These are phyloP conservation scores for Apis cerana DNA, from an alignment of 1,140 invertebrate genomes.

Conservation along the genomic window DNA sequence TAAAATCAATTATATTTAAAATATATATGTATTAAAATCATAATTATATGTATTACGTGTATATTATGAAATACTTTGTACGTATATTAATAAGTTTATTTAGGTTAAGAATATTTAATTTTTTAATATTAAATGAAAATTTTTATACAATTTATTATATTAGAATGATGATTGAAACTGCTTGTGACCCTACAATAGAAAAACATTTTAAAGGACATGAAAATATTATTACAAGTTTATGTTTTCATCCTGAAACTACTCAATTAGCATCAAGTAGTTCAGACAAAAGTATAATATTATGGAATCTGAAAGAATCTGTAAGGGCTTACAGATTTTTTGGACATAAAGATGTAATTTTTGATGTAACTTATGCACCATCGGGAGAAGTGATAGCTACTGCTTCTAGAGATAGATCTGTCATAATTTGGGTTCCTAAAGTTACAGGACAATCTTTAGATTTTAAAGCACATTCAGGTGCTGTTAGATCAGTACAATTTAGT, in stretches of 20 bases:
- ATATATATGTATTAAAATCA: background rate
- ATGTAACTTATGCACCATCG: conserved; percentile 89
- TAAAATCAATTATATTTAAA: background rate
- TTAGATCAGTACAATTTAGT: conserved; percentile 91
- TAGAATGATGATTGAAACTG: conserved; percentile 43
- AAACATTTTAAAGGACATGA: conserved; percentile 91
- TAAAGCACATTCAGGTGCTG: conserved; percentile 88
- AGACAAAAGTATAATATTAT: conserved; percentile 90
- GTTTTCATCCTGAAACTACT: conserved; percentile 88
- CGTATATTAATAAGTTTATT: background rate
- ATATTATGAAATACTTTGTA: background rate
- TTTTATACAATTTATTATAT: background rate
- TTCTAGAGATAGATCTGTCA: conserved; percentile 90
- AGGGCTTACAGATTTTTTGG: conserved; percentile 86
- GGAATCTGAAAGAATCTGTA: conserved; percentile 86
- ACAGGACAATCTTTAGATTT: conserved; percentile 89
- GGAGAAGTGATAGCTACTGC: conserved; percentile 91
- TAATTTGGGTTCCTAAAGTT: conserved; percentile 92
- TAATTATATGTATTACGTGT: background rate
- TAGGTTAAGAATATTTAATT: conserved; percentile 18
- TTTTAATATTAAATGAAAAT: background rate
- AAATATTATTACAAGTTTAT: conserved; percentile 87
- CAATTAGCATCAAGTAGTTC: conserved; percentile 90
- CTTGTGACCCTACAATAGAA: conserved; percentile 86
- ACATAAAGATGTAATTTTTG: conserved; percentile 84